phyloP scores from a whole-genome alignment of 2,113 vertebrate genomes.

The Etheostoma cragini region DNA sequence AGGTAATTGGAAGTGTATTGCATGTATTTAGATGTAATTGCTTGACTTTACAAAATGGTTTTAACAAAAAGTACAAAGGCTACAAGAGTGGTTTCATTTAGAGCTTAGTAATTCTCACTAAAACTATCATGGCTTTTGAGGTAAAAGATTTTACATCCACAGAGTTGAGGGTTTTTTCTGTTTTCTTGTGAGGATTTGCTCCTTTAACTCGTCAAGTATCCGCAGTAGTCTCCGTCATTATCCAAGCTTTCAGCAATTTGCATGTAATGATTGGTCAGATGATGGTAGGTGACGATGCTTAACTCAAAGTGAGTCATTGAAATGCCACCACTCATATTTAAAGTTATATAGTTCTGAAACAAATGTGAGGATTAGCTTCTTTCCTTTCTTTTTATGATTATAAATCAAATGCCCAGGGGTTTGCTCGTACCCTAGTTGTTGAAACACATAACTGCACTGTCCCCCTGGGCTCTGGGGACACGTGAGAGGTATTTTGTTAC shows the following conservation, averaged over 20 bases:
- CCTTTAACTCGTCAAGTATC: not conserved
- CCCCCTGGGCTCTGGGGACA: not conserved
- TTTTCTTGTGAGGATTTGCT: not conserved
- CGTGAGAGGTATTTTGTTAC: not conserved
- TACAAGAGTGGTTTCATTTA: conserved; percentile 1
- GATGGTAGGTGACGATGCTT: not conserved
- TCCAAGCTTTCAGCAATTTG: not conserved
- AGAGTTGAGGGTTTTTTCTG: not conserved
- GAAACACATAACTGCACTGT: not conserved
- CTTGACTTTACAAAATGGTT: conserved; percentile 23
- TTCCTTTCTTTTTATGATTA: not conserved
- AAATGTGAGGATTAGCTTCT: not conserved
- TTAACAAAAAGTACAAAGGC: conserved; percentile 1
- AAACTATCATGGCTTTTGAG: not conserved
- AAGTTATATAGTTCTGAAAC: not conserved
- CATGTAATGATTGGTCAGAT: not conserved
- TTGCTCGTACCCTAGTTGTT: not conserved
- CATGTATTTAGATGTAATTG: conserved; percentile 31
- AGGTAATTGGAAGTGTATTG: conserved; percentile 15
- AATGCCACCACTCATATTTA: not conserved
- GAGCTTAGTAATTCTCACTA: not conserved
- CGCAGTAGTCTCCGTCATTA: not conserved
- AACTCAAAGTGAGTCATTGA: not conserved
- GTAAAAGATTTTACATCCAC: not conserved
- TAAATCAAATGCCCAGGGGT: not conserved